Percentiles rank a stretch among this genome's conserved stretches.
phyloP scores from a whole-genome alignment of 2,113 vertebrate genomes.

The Cichladusa arquata region DNA sequence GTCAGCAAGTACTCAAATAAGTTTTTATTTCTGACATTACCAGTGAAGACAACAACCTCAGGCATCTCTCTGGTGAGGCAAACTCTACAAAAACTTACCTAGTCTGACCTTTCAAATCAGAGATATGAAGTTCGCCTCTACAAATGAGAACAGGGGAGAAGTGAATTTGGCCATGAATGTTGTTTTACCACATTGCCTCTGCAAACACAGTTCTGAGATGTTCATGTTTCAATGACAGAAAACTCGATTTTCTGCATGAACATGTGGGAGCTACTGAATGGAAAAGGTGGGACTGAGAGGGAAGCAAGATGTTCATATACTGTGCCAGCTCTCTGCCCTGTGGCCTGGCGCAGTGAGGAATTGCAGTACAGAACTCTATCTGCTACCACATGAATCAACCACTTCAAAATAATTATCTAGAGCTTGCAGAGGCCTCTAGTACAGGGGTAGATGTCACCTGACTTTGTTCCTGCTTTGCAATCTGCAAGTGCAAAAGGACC shows the following conservation, averaged over 20 bases:
- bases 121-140: not conserved
- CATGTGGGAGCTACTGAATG: not conserved
- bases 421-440: not conserved
- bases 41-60: not conserved
- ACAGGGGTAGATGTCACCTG: not conserved
- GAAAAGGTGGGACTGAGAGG: not conserved
- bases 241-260: not conserved
- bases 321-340: not conserved
- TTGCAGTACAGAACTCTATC: not conserved
- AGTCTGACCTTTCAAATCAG: not conserved
- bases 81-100: not conserved
- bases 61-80: not conserved
- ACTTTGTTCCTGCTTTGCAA: not conserved
- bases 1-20: not conserved
- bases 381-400: not conserved
- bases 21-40: not conserved
- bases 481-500: not conserved
- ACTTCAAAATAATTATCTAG: not conserved
- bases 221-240: not conserved
- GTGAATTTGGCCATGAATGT: not conserved
- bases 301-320: not conserved
- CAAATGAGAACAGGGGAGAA: not conserved
- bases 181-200: not conserved
- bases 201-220: not conserved
- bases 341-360: not conserved